Base-by-base conservation (phyloP, 2,797 vertebrate genomes). In the Potorous gilbertii region DNA sequence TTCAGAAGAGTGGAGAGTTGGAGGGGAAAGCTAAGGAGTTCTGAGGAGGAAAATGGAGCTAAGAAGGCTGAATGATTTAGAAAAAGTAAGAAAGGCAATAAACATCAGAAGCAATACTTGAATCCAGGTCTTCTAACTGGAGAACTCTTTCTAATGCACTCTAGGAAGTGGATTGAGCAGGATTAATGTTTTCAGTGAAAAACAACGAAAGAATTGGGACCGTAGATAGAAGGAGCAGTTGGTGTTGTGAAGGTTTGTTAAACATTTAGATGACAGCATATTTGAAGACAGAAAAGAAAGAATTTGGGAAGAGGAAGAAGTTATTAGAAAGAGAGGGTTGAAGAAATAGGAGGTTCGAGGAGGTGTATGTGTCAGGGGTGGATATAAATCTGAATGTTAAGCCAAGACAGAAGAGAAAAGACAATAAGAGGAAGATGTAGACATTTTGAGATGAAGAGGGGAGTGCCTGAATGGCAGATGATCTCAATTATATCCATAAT, bases 41-140 rank as follows among this genome's bases (percentile, higher is more conserved):
- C 1, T 56, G 14, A 8, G 94, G 40, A 87, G 81, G 5, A 90
- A 90, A 93, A 81, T 81, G 12, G 28, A 46, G 3, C 40, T 12
- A 24, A 56, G 52, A 66, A 11, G 55, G 21, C 87, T 93, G 87
- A 93, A 62, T 66, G 62, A 89, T 94, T 21, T 94, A 93, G n/a
- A 40, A 74, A 74, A 94, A 54, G 3, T 29, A 5, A 40, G 50
- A 91, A 92, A 94, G 4, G 12, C 50, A 56, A 46, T 93, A 52
- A 94, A 6, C 93, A 54, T 50, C 59, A 54, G 4, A 56, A 91
- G 56, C 29, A 93, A 6, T 3, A 94, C 56, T 91, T 62, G 92
- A 90, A 95, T 24, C 34, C 92, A 46, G 21, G 74, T 24, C 40
- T 24, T 81, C 40, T 81, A 46, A 81, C 2, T 81, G 16, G 21